Evolutionary conservation across 2,888 invertebrate species (phyloP).

Genomic region (Perizoma flavofasciatum): DNA sequence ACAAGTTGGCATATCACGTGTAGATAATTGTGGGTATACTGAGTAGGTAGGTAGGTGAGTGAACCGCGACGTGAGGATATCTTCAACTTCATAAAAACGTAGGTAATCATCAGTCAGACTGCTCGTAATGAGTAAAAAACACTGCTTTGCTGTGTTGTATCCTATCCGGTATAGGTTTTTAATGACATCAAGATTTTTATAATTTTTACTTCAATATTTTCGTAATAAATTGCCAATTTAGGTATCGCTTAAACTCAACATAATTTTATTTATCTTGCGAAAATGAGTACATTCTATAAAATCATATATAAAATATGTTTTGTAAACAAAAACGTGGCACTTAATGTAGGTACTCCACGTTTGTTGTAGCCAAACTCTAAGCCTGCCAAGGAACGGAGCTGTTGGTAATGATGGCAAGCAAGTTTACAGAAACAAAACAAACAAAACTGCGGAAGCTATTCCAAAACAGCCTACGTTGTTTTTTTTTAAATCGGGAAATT

Average conservation of each 20-base stretch:
- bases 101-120: neutral
- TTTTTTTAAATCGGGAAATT: slow-evolving; percentile 54
- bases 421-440: slow-evolving; percentile 23
- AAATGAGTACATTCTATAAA: no score
- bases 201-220: no score
- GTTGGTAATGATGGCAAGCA: no score
- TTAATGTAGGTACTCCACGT: no score
- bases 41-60: slow-evolving; percentile 1
- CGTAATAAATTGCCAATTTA: no score
- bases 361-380: no score
- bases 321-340: no score
- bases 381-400: no score
- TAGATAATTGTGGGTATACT: neutral
- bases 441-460: slow-evolving; percentile 7
- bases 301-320: no score
- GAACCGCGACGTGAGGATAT: slow-evolving; percentile 11
- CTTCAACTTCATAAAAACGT: slow-evolving; percentile 9
- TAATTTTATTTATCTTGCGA: no score
- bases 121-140: slow-evolving; percentile 14
- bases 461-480: no score
- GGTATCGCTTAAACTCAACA: no score
- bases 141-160: slow-evolving; percentile 6
- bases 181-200: neutral
- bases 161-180: slow-evolving; percentile 2
- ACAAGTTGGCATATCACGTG: neutral